A percentile compares a stretch with the other conserved stretches of the same genome.
Conservation (phyloP, 2,113 vertebrate genomes). For the Parotia lawesii region DNA sequence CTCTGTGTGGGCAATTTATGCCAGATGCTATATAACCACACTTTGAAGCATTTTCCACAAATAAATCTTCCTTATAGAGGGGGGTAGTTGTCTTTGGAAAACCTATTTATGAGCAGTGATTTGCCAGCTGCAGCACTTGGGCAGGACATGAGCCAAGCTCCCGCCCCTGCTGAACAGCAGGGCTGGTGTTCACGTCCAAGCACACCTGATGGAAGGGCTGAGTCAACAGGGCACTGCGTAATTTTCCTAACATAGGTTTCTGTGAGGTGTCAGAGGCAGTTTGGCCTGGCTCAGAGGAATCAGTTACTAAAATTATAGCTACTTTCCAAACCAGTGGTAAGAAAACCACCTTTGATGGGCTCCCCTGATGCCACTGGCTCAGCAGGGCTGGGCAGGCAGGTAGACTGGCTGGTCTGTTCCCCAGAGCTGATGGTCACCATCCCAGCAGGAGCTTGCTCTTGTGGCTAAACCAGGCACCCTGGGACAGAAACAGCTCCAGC, state of each 20-base stretch:
- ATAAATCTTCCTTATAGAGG: conserved; percentile 2
- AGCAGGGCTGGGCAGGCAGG: neutral
- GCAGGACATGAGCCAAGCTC: neutral
- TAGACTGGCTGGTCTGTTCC: neutral
- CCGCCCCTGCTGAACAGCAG: neutral
- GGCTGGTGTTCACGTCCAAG: neutral
- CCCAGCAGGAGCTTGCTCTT: neutral
- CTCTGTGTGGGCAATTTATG: conserved; percentile 19
- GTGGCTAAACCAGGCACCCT: neutral
- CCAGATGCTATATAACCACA: conserved; percentile 19
- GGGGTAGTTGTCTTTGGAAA: neutral
- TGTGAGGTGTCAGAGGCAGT: neutral
- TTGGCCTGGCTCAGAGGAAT: neutral
- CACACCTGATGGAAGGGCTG: neutral
- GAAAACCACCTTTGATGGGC: rapidly evolving
- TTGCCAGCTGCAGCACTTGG: conserved; percentile 3
- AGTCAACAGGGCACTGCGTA: neutral
- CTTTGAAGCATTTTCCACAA: conserved; percentile 34
- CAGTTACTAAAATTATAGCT: neutral
- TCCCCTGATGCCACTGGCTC: rapidly evolving
- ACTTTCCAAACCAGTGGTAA: neutral
- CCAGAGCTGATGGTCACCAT: neutral
- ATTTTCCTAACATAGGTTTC: neutral
- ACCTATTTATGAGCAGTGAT: neutral
- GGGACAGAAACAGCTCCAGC: neutral